Evolutionary conservation across 2,113 vertebrate species (phyloP).

Genomic region (Ahaetulla prasina): DNA sequence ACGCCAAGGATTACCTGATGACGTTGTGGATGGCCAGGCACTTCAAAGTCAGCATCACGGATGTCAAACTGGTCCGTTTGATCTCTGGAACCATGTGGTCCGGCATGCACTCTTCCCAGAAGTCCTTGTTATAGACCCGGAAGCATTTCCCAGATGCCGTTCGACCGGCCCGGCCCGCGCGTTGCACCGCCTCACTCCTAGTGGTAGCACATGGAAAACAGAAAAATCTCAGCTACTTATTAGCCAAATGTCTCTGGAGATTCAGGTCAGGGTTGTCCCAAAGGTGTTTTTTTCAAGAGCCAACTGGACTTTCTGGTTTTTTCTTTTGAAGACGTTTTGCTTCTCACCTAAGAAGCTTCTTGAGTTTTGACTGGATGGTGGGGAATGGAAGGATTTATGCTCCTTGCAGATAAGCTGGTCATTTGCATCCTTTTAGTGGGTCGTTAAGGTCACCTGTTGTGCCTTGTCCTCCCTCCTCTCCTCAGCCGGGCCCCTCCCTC

Average conservation of each 20-base stretch:
- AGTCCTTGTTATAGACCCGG: slow-evolving; percentile 83
- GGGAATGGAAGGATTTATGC: too few species aligned
- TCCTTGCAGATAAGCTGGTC: too few species aligned
- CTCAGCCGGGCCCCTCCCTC: too few species aligned
- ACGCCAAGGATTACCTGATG: slow-evolving; percentile 79
- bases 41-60: slow-evolving; percentile 91
- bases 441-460: too few species aligned
- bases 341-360: too few species aligned
- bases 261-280: too few species aligned
- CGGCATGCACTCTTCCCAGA: slow-evolving; percentile 94
- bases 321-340: too few species aligned
- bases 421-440: too few species aligned
- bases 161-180: slow-evolving; percentile 88
- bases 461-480: too few species aligned
- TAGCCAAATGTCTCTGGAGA: neutral
- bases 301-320: too few species aligned
- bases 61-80: slow-evolving; percentile 87
- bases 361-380: too few species aligned
- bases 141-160: slow-evolving; percentile 88
- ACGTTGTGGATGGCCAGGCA: slow-evolving; percentile 93
- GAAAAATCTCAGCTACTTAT: neutral
- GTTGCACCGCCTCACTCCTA: slow-evolving; percentile 90
- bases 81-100: slow-evolving; percentile 93
- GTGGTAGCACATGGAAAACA: neutral
- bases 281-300: too few species aligned